These are phyloP conservation scores for Lasiommata megera DNA, from an alignment of 2,888 invertebrate species.

Conservation along the genomic window DNA sequence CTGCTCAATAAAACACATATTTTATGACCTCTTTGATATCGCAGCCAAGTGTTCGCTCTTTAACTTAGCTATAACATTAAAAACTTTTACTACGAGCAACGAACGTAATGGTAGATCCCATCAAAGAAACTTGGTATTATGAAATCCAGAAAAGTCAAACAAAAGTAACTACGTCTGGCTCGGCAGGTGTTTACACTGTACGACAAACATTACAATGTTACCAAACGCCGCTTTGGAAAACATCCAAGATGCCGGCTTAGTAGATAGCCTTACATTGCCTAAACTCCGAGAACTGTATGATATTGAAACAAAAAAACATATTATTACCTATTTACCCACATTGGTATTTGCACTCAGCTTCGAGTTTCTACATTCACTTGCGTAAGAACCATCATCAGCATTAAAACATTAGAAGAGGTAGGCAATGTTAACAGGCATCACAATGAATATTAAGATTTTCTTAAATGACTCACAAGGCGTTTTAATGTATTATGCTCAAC, in stretches of 20 bases:
- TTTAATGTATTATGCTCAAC: too few relatives aligned
- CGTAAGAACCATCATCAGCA: background rate
- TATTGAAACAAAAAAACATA: background rate
- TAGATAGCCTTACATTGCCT: background rate
- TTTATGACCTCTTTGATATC: too few relatives aligned
- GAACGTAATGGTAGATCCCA: constrained; percentile 5
- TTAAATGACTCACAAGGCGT: too few relatives aligned
- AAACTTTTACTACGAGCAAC: too few relatives aligned
- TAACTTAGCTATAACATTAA: too few relatives aligned
- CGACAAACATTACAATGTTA: constrained; percentile 49
- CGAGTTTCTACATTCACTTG: too few relatives aligned
- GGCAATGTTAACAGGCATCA: background rate
- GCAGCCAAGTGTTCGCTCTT: too few relatives aligned
- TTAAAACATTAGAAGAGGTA: background rate
- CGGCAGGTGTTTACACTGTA: constrained; percentile 54
- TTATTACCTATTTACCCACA: background rate
- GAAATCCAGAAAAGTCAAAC: constrained; percentile 45
- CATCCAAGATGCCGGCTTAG: constrained; percentile 43
- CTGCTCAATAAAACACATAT: too few relatives aligned
- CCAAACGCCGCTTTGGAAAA: constrained; percentile 46
- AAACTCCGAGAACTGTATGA: background rate
- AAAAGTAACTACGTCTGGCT: constrained; percentile 45
- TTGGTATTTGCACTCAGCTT: background rate
- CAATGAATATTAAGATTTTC: too few relatives aligned
- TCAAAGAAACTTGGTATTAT: constrained; percentile 34